Evolutionary conservation across 2,113 vertebrate genomes (phyloP).

Genomic region (Malurus melanocephalus): DNA sequence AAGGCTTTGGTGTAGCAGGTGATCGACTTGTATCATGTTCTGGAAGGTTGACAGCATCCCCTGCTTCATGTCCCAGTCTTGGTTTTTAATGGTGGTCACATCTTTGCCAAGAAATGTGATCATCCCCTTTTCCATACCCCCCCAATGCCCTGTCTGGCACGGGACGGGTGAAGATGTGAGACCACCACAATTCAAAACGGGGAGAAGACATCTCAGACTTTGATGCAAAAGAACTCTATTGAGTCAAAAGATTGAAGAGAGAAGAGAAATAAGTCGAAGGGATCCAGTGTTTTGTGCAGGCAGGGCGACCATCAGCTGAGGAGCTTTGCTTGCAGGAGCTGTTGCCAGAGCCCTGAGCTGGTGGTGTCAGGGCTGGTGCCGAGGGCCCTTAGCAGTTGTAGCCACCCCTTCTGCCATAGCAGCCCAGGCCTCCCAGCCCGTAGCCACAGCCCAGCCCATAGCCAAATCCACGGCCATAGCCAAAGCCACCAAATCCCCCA

Average conservation of each 20-base stretch:
- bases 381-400: neutral
- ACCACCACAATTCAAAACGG: neutral
- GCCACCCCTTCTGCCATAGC: neutral
- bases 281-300: fast-evolving
- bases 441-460: neutral
- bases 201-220: neutral
- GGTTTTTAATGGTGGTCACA: no score
- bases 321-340: neutral
- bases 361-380: neutral
- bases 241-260: neutral
- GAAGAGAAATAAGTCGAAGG: fast-evolving
- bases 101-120: fast-evolving
- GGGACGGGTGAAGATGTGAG: neutral
- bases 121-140: fast-evolving
- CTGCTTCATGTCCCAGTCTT: no score
- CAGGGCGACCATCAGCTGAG: fast-evolving
- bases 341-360: fast-evolving
- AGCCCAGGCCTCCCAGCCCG: neutral
- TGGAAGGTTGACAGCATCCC: fast-evolving
- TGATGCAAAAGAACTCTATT: neutral
- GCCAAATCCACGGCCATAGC: neutral
- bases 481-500: neutral
- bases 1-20: neutral
- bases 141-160: no score
- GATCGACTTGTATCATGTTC: no score